These are phyloP conservation scores for Antitype chi DNA, from an alignment of 2,888 invertebrate species.

Conservation along the genomic window DNA sequence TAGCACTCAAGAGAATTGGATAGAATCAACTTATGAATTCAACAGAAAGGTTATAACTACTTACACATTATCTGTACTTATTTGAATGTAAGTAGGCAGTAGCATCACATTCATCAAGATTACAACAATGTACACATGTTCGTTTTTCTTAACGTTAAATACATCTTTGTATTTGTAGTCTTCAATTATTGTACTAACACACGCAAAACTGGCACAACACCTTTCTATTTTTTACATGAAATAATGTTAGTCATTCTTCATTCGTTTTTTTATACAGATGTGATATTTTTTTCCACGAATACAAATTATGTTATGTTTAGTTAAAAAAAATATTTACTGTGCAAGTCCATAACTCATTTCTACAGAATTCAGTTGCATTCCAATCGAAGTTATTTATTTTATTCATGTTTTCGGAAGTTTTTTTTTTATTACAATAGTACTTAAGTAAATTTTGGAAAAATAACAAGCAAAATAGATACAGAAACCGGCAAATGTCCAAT, in stretches of 20 bases:
- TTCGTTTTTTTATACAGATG: slow-evolving; percentile 48
- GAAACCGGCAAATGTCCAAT: not conserved
- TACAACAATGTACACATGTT: slow-evolving; percentile 42
- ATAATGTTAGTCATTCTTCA: slow-evolving; percentile 55
- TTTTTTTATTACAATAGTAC: not conserved
- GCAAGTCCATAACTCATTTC: slow-evolving; percentile 1
- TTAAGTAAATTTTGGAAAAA: not conserved
- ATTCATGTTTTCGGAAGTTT: not conserved
- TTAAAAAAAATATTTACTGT: slow-evolving; percentile 17
- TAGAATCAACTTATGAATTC: slow-evolving; percentile 17
- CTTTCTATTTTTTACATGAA: slow-evolving; percentile 64
- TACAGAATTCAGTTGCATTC: not conserved
- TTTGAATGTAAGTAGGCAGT: slow-evolving; percentile 42
- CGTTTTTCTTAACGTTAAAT: slow-evolving; percentile 42
- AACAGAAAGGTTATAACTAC: slow-evolving; percentile 28
- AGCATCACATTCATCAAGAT: slow-evolving; percentile 55
- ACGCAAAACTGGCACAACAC: slow-evolving; percentile 60
- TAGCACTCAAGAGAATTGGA: slow-evolving; percentile 7
- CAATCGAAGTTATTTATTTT: not conserved
- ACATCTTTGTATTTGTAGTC: slow-evolving; percentile 45
- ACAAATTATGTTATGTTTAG: slow-evolving; percentile 8
- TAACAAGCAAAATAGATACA: not conserved
- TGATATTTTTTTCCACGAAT: slow-evolving; percentile 25
- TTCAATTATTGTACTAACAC: slow-evolving; percentile 63
- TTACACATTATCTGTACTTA: slow-evolving; percentile 47